Evolutionary conservation across 2,888 invertebrate genomes (phyloP).

Genomic region (Maniola hyperantus): DNA sequence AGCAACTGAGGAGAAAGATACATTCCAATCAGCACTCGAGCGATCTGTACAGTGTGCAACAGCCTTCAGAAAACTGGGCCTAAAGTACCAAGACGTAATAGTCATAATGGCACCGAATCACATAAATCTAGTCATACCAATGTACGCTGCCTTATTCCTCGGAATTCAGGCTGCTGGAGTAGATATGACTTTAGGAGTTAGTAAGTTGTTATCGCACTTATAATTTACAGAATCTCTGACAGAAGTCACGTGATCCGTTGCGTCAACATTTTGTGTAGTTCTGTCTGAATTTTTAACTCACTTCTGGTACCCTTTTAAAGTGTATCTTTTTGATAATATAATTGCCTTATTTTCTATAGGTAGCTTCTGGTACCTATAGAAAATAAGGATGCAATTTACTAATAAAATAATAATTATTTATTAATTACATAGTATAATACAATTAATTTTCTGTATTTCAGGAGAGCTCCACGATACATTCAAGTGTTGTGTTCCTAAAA

Average conservation of each 20-base stretch:
- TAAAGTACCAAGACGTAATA: constrained; percentile 63
- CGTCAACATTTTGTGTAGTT: too few species aligned
- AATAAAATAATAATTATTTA: neutral
- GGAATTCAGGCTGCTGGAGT: constrained; percentile 53
- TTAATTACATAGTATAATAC: neutral
- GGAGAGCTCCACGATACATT: constrained; percentile 52
- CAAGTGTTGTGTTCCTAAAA: constrained; percentile 47
- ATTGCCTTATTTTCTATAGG: too few species aligned
- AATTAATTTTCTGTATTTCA: constrained; percentile 40
- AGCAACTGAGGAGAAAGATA: constrained; percentile 56
- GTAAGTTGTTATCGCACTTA: too few species aligned
- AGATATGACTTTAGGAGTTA: constrained; percentile 47
- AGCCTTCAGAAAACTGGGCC: constrained; percentile 54
- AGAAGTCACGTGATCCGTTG: too few species aligned
- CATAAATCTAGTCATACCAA: constrained; percentile 56
- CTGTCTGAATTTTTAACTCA: too few species aligned
- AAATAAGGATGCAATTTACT: constrained; percentile 42
- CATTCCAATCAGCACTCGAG: constrained; percentile 52
- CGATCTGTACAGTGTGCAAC: constrained; percentile 58
- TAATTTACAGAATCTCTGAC: too few species aligned
- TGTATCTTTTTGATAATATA: constrained; percentile 22
- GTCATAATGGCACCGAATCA: constrained; percentile 64
- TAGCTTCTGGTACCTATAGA: constrained; percentile 20
- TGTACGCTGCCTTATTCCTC: constrained; percentile 64
- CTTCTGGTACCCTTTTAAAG: too few species aligned